A percentile compares a stretch with the other conserved stretches of the same genome.
Evolutionary conservation across 1,140 invertebrate genomes (phyloP).

Genomic region (Diploscapter pachys): DNA sequence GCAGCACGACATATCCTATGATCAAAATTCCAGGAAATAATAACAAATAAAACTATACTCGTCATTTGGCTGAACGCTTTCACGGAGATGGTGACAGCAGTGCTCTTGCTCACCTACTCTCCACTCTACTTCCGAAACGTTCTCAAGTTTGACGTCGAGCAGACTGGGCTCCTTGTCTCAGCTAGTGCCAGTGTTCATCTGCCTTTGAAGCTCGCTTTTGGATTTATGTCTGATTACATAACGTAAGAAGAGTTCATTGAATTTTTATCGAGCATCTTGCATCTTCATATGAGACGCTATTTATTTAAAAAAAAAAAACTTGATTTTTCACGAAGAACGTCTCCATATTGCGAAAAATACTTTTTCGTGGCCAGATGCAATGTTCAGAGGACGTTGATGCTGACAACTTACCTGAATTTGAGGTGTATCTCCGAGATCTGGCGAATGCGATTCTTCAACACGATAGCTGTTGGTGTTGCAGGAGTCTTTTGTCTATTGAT

Average conservation of each 20-base stretch:
- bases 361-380: too few relatives aligned
- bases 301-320: background rate
- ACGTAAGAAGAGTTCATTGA: conserved; percentile 2
- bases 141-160: conserved; percentile 2
- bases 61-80: conserved; percentile 27
- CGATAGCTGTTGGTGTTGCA: conserved; percentile 3
- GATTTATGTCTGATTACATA: conserved; percentile 2
- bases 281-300: background rate
- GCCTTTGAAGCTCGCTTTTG: conserved; percentile 2
- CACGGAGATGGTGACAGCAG: conserved; percentile 15
- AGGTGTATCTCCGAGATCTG: conserved; percentile 3
- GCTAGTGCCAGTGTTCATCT: background rate
- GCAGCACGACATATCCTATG: background rate
- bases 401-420: background rate
- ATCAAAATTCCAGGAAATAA: conserved; percentile 4
- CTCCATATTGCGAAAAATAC: too few relatives aligned
- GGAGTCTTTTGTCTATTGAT: conserved; percentile 6
- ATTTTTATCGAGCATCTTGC: too few relatives aligned
- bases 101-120: conserved; percentile 21
- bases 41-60: background rate
- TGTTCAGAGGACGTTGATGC: too few relatives aligned
- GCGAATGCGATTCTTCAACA: conserved; percentile 9
- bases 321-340: too few relatives aligned
- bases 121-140: conserved; percentile 26
- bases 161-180: conserved; percentile 7